These are phyloP conservation scores for Acleris cristana DNA, from an alignment of 2,888 invertebrate species.

Conservation along the genomic window DNA sequence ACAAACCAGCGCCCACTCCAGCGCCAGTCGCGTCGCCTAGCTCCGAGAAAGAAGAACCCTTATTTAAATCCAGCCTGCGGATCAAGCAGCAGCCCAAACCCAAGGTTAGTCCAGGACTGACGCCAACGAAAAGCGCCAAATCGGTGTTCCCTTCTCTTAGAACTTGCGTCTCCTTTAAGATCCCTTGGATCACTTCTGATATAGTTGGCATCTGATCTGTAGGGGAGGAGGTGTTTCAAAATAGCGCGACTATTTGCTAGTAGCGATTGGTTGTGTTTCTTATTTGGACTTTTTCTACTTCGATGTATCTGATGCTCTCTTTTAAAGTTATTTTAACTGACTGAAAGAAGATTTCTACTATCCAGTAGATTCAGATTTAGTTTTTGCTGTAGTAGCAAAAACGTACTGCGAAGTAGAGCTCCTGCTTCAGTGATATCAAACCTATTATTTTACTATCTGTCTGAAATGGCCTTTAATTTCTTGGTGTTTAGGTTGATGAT, in stretches of 20 bases:
- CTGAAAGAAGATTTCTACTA: conserved; percentile 20
- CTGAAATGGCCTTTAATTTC: conserved; percentile 44
- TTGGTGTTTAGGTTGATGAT: conserved; percentile 51
- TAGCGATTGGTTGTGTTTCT: neutral
- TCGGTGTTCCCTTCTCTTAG: conserved; percentile 68
- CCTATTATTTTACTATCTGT: conserved; percentile 35
- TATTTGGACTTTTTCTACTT: neutral
- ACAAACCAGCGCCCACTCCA: conserved; percentile 54
- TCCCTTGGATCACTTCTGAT: conserved; percentile 49
- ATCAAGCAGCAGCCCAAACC: conserved; percentile 66
- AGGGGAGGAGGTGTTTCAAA: neutral
- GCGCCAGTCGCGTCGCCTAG: conserved; percentile 61
- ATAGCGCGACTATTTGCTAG: no score
- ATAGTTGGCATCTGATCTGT: neutral
- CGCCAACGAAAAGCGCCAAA: conserved; percentile 44
- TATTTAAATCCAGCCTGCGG: conserved; percentile 78
- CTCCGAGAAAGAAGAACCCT: conserved; percentile 76
- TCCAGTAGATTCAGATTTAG: neutral
- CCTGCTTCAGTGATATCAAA: conserved; percentile 46
- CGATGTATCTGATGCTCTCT: neutral
- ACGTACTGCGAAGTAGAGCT: conserved; percentile 36
- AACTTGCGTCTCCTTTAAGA: conserved; percentile 59
- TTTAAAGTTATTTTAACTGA: conserved; percentile 21
- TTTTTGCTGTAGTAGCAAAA: neutral
- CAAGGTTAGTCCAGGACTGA: conserved; percentile 72